Base-by-base conservation (phyloP, 1,140 invertebrate species). In the Drosophila quadrilineata region DNA sequence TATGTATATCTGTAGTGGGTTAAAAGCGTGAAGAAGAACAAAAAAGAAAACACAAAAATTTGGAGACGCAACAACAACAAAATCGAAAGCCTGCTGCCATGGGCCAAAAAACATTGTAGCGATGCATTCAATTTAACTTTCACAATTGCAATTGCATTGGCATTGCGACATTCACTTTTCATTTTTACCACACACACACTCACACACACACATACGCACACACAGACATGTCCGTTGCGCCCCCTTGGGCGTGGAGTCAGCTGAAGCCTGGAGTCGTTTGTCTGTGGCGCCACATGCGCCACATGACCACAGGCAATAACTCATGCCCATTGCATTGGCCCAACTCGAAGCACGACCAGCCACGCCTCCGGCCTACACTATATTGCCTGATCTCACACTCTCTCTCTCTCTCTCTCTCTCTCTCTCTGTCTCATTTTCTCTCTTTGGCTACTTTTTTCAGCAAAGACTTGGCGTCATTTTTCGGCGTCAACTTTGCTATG, bases 131-230 rank as follows among this genome's bases (percentile, higher is more conserved):
- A 67, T 67, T 71, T 71, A 71, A 71, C 68, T 71, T 71, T 71
- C 68, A 71, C 63, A 71, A 71, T 71, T 60, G 63, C 63, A 54
- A 59, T 71, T 36, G 63, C 68, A 71, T 71, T 67, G 67, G 54
- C 54, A 66, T 66, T 67, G 68, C 63, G 57, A 71, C 68, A 71
- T 71, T 71, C 68, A 71, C 68, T 71, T 71, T 71, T 71, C 63
- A 71, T 71, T 50, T 50, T 53, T 33, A 24, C 17, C 21, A 22
- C 24, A 41, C 45, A 52, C 12, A 17, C 19, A 17, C 5, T 6
- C 3, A 1, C 3, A 6, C 29, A 3, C 6, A 10, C 19, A 9
- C 2, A 1, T 38, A 45, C 22, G 41, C 41, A 26, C 45, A 48
- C 17, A 38, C 3, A n/a, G n/a, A n/a, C n/a, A n/a, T n/a, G n/a